Percentiles rank a stretch among this genome's conserved stretches.
phyloP scores from a whole-genome alignment of 2,797 vertebrate species.

The Cynodonichthys magdalenae region DNA sequence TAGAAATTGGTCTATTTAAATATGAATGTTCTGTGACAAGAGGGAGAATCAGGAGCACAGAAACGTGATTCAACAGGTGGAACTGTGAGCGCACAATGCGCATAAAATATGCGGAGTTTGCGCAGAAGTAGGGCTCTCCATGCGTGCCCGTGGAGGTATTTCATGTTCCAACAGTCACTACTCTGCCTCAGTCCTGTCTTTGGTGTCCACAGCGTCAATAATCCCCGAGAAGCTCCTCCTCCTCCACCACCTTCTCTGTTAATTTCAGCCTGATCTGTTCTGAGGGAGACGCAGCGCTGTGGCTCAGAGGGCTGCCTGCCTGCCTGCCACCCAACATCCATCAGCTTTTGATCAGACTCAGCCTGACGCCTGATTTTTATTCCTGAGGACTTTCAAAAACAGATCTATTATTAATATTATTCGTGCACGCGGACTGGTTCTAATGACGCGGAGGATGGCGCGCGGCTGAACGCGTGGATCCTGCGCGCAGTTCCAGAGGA shows the following conservation, averaged over 20 bases:
- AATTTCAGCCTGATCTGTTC: conserved; percentile 65
- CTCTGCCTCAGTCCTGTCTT: conserved; percentile 5
- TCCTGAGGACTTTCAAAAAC: conserved; percentile 8
- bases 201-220: conserved; percentile 51
- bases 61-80: conserved; percentile 39
- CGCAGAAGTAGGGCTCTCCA: neutral
- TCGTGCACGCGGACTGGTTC: conserved; percentile 7
- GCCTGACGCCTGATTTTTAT: conserved; percentile 17
- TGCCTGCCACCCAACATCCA: conserved; percentile 36
- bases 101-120: neutral
- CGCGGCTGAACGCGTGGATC: conserved; percentile 50
- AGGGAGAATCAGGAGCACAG: neutral
- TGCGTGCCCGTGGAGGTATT: neutral
- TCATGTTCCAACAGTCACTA: neutral
- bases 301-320: conserved; percentile 11
- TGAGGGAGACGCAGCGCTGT: conserved; percentile 29
- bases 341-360: conserved; percentile 21
- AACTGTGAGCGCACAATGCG: neutral
- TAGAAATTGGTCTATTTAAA: too few relatives aligned
- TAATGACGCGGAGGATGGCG: conserved; percentile 52
- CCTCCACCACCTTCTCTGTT: conserved; percentile 73
- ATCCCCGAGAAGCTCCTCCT: conserved; percentile 66
- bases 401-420: neutral
- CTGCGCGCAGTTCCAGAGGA: conserved; percentile 43
- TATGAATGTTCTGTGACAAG: too few relatives aligned